A percentile compares a stretch with the other conserved stretches of the same genome.
phyloP scores from a whole-genome alignment of 2,113 vertebrate species.

The Gnathochromis pfefferi region DNA sequence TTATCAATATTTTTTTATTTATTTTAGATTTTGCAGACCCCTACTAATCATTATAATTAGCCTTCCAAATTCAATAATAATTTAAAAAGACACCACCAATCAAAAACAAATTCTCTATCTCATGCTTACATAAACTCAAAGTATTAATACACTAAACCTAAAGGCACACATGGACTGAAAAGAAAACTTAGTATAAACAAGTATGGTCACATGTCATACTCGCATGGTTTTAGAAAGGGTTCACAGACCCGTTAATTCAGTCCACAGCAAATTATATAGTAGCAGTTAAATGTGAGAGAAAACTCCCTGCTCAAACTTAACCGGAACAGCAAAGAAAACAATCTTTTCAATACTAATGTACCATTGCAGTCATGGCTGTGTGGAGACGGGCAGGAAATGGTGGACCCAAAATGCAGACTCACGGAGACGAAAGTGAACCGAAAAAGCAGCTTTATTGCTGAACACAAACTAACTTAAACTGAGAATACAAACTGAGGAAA shows the following conservation, averaged over 20 bases:
- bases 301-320: not conserved
- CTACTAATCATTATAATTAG: not conserved
- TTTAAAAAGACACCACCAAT: not conserved
- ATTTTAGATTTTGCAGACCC: not conserved
- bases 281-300: no score
- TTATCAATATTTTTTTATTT: not conserved
- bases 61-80: not conserved
- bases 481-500: no score
- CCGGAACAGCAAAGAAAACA: not conserved
- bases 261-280: no score
- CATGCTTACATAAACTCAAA: not conserved
- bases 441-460: not conserved
- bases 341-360: not conserved
- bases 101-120: not conserved
- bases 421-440: not conserved
- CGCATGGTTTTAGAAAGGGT: no score
- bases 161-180: not conserved
- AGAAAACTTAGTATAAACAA: not conserved
- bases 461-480: no score
- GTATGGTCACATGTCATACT: no score
- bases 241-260: no score
- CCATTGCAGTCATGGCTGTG: not conserved
- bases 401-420: not conserved
- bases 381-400: not conserved
- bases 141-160: not conserved